Base-by-base conservation (phyloP, 2,888 invertebrate genomes). In the Oxystoma pomonae region DNA sequence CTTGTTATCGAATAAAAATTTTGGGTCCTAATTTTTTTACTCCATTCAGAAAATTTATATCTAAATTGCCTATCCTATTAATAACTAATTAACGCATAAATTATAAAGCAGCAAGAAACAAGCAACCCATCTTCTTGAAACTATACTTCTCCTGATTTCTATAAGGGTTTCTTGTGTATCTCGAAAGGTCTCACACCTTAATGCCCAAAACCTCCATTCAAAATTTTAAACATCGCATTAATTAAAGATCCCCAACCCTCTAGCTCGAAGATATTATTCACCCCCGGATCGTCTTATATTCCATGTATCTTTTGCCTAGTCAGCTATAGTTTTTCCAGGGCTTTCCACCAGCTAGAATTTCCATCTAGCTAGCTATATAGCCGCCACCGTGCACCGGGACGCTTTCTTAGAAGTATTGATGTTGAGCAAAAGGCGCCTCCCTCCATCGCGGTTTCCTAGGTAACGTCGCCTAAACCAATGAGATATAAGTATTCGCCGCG, bases 401-500 rank as follows among this genome's bases (percentile, higher is more conserved):
- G 57, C 56, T 67, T 67, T 67, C 67, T 67, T 67, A 67, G 65
- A 64, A 65, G 65, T 67, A 67, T 67, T 65, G 67, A 67, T 65
- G 67, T 65, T 56, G 58, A 50, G 58, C 58, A 56, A 61, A 66
- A 66, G 68, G 68, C 68, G 68, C 66, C 68, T 64, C 68, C 67
- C 63, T 62, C 62, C 67, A 63, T 61, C 72, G 72, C 73, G 73
- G 77, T 78, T 71, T 71, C 77, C 78, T 71, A 74, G 78, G 78
- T 76, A 76, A 78, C 78, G 70, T 69, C 70, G 69, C 70, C 74
- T 75, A 76, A 35, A 76, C 78, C 78, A 78, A 78, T 78, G 76
- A 77, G 77, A 78, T 73, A 77, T 78, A 78, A 78, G 78, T 78
- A 77, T 77, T 71, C 59, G 59, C 69, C 73, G 73, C 77, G 76